Conservation (phyloP, 2,888 invertebrate species). For the Agrochola litura region DNA sequence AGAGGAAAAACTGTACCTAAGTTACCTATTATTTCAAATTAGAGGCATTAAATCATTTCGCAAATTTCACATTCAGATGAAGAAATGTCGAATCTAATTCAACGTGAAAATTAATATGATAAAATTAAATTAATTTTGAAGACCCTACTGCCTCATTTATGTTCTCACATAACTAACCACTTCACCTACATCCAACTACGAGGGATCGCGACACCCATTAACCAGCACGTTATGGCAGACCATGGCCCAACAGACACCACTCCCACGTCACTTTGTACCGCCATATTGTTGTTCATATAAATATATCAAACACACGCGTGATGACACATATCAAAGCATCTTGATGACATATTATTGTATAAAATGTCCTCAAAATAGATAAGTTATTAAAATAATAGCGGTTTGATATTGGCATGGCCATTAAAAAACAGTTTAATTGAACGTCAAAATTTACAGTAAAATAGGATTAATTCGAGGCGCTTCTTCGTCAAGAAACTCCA, state of each 20-base stretch:
- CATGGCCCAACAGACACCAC: conserved; percentile 32
- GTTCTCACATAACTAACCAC: conserved; percentile 15
- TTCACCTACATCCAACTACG: conserved; percentile 15
- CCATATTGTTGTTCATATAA: conserved; percentile 13
- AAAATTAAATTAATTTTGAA: neutral
- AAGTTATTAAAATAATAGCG: conserved; percentile 6
- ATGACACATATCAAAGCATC: conserved; percentile 34
- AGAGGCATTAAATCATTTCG: neutral
- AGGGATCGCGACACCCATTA: conserved; percentile 39
- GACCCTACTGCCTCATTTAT: neutral
- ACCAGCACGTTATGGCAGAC: conserved; percentile 34
- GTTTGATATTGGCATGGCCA: neutral
- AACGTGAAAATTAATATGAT: neutral
- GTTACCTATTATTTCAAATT: neutral
- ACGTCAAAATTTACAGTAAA: too few relatives aligned
- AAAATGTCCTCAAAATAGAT: neutral
- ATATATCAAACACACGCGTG: conserved; percentile 32
- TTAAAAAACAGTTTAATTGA: too few relatives aligned
- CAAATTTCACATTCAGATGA: neutral
- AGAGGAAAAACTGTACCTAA: neutral
- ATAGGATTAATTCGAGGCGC: too few relatives aligned
- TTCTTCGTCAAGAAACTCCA: too few relatives aligned
- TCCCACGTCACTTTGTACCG: conserved; percentile 16
- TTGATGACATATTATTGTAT: neutral
- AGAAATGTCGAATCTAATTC: neutral